A percentile compares a stretch with the other conserved stretches of the same genome.
Evolutionary conservation across 2,888 invertebrate species (phyloP).

Genomic region (Protula sp.): DNA sequence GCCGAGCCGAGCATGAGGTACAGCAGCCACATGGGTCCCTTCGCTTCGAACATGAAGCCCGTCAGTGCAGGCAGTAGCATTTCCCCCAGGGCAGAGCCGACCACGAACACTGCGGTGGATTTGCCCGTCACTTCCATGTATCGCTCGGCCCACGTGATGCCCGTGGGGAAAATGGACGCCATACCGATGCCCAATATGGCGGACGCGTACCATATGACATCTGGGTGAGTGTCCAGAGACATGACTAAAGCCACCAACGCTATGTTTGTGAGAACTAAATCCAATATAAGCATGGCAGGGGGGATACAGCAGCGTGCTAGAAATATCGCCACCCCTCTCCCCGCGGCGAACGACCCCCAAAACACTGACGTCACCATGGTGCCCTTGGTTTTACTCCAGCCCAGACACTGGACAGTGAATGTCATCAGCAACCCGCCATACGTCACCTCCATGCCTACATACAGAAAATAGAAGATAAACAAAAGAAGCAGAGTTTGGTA

Average conservation of each 20-base stretch:
- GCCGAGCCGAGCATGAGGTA: constrained; percentile 43
- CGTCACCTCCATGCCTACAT: constrained; percentile 54
- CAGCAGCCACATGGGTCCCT: constrained; percentile 48
- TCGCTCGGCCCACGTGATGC: constrained; percentile 55
- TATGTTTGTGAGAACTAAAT: constrained; percentile 40
- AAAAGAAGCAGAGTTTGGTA: constrained; percentile 43
- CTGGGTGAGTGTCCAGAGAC: constrained; percentile 6
- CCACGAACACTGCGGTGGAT: constrained; percentile 53
- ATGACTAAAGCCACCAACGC: constrained; percentile 44
- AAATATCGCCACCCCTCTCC: constrained; percentile 53
- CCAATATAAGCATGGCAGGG: constrained; percentile 48
- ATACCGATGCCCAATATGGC: constrained; percentile 53
- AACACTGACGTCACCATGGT: constrained; percentile 53
- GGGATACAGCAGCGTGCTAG: constrained; percentile 50
- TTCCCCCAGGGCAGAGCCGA: constrained; percentile 54
- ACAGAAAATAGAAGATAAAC: constrained; percentile 52
- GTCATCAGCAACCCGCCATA: constrained; percentile 54
- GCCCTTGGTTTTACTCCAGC: constrained; percentile 45
- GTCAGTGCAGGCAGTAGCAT: constrained; percentile 52
- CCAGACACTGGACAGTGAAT: constrained; percentile 45
- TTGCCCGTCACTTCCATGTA: constrained; percentile 55
- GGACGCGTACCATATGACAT: constrained; percentile 50
- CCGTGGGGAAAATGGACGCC: constrained; percentile 55
- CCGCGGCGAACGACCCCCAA: constrained; percentile 54
- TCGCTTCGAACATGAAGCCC: constrained; percentile 45